These are phyloP conservation scores for Papilio polyxenes DNA, from an alignment of 1,140 invertebrate species.

Conservation along the genomic window DNA sequence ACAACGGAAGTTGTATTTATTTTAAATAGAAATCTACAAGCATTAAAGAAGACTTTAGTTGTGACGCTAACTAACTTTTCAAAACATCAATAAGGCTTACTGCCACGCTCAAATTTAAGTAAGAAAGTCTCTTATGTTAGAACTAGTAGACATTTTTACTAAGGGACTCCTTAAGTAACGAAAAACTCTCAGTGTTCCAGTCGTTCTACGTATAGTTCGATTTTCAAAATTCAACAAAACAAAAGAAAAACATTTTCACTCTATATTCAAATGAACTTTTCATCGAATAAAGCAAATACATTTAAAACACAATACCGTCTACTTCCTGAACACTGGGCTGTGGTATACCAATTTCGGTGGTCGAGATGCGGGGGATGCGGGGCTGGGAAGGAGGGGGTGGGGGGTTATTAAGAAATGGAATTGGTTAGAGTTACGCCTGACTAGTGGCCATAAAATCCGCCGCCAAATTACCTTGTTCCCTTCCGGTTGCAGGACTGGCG, in stretches of 20 bases:
- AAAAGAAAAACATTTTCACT: background rate
- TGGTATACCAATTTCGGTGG: conserved; percentile 31
- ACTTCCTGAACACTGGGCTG: background rate
- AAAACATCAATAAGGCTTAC: background rate
- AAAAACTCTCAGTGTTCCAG: background rate
- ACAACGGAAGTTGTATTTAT: conserved; percentile 2
- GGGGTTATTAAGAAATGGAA: conserved; percentile 29
- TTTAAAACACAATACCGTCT: conserved; percentile 8
- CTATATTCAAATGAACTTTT: conserved; percentile 8
- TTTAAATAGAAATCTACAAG: background rate
- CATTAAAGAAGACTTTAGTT: background rate
- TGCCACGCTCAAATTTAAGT: background rate
- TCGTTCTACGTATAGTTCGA: background rate
- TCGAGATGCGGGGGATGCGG: background rate
- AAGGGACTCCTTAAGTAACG: background rate
- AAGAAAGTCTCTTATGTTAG: background rate
- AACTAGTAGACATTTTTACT: background rate
- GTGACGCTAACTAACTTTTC: background rate
- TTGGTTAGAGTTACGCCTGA: conserved; percentile 33
- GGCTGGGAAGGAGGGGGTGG: background rate
- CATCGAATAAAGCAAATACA: background rate
- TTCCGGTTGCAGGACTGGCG: conserved; percentile 26
- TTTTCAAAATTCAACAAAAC: background rate
- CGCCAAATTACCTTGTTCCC: conserved; percentile 34
- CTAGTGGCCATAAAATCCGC: conserved; percentile 30